Percentiles rank a stretch among this genome's conserved stretches.
Conservation (phyloP, 53 echinoderm and acorn worm genomes). For the Crossaster papposus region DNA sequence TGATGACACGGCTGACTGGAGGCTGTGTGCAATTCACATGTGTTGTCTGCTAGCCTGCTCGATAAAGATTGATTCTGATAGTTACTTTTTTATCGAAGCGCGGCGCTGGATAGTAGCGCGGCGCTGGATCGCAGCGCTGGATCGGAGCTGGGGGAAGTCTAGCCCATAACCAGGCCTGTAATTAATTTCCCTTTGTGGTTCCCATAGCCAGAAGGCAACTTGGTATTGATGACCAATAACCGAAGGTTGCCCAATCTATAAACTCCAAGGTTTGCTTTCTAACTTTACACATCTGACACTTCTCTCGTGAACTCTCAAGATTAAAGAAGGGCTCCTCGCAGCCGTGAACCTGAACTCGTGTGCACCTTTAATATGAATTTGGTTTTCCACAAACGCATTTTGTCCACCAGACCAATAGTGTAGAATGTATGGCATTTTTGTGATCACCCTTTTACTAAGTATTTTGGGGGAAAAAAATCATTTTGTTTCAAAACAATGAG, state of each 20-base stretch:
- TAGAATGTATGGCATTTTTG: too few relatives aligned
- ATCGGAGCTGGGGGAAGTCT: constrained; percentile 10
- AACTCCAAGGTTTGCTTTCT: not conserved
- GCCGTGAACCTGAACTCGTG: not conserved
- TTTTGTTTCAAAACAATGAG: too few relatives aligned
- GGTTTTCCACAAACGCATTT: too few relatives aligned
- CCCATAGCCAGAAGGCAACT: not conserved
- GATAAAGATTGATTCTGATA: constrained; percentile 53
- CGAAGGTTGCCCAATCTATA: constrained; percentile 31
- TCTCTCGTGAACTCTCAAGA: not conserved
- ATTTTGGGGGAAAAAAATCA: too few relatives aligned
- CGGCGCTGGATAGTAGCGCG: too few relatives aligned
- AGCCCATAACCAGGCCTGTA: constrained; percentile 10
- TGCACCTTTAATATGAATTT: not conserved
- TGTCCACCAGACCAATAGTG: too few relatives aligned
- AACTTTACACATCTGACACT: not conserved
- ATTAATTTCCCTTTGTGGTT: constrained; percentile 56
- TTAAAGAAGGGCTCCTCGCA: not conserved
- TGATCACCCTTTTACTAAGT: too few relatives aligned
- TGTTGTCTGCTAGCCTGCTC: constrained; percentile 24
- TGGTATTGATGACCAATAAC: constrained; percentile 39
- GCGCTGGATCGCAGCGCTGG: too few relatives aligned
- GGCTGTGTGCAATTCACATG: constrained; percentile 43
- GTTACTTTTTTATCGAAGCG: not conserved
- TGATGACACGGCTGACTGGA: not conserved